Base-by-base conservation (phyloP, 2,797 vertebrate genomes). In the Crossoptilon crossoptilon region DNA sequence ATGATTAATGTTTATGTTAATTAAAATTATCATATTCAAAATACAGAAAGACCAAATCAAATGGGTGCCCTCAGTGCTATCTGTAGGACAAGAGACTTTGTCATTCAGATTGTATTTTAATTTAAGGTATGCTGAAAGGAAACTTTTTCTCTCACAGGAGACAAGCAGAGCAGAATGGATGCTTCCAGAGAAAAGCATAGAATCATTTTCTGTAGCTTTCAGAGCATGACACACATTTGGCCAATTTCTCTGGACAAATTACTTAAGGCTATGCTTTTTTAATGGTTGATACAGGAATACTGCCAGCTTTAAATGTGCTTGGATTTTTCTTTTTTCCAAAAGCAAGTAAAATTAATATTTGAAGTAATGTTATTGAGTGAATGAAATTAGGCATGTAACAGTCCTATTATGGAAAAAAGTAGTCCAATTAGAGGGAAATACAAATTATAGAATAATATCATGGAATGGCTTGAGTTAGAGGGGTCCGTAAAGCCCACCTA, bases 1-100 rank as follows among this genome's bases (percentile, higher is more conserved):
- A 66, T 66, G 6, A 92, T 92, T 96, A 69, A 21, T 83, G 79
- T 46, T 93, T 58, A 72, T 75, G 55, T 83, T 96, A 95, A 96
- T 96, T 93, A 77, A 83, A 89, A 85, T 94, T 26, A 87, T 56
- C 82, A 66, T 71, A 77, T 89, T 83, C 55, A 89, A 85, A 87
- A 94, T 66, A 73, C 14, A 93, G 84, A 85, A 78, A 75, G 29
- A 80, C 48, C 11, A 8, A 60, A 85, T 89, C 83, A 91, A 95
- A 74, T 35, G 46, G 11, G 59, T 88, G 86, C 33, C 76, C 41
- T 86, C 29, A 8, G 7, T 63, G 59, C 27, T 90, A 72, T 83
- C 22, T 77, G 55, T 13, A 66, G 79, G 41, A 49, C 62, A 91
- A 85, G 55, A 80, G 17, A 91, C 49, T 39, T 33, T 80, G 49